Evolutionary conservation across 2,113 vertebrate species (phyloP).

Genomic region (Fregata magnificens): DNA sequence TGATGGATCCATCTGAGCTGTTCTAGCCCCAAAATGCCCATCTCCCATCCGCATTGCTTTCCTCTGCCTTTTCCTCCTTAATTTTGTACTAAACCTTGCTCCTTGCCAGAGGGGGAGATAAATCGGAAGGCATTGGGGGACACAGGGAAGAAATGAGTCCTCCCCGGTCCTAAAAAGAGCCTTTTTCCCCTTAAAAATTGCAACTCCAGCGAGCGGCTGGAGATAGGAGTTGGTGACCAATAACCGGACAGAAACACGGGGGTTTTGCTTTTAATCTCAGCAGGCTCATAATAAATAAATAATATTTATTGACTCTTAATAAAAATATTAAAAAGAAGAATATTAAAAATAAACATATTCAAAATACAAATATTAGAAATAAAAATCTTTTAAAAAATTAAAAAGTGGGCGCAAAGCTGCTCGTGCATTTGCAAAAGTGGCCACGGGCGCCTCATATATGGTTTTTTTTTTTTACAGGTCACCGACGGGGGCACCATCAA

Average conservation of each 20-base stretch:
- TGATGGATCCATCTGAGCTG: background rate
- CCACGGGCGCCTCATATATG: accelerated
- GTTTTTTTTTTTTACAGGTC: slow-evolving; percentile 74
- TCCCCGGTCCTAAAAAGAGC: background rate
- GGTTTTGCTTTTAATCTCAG: background rate
- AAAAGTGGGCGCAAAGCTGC: accelerated
- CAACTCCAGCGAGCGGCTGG: accelerated
- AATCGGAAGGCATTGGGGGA: background rate
- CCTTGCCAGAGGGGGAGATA: background rate
- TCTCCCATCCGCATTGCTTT: background rate
- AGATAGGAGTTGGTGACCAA: accelerated
- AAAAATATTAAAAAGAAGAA: too few relatives aligned
- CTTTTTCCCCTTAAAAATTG: background rate
- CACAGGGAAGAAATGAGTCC: background rate
- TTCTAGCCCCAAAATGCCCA: background rate
- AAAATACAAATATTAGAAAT: background rate
- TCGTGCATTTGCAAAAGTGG: accelerated
- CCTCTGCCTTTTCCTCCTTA: background rate
- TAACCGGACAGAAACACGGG: accelerated
- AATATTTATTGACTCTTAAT: background rate
- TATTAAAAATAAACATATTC: background rate
- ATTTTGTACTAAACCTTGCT: background rate
- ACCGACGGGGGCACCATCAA: slow-evolving; percentile 86
- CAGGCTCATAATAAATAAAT: background rate
- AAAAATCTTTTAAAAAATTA: accelerated